phyloP scores from a whole-genome alignment of 2,888 invertebrate genomes.

The Drosophila nr. medialis region DNA sequence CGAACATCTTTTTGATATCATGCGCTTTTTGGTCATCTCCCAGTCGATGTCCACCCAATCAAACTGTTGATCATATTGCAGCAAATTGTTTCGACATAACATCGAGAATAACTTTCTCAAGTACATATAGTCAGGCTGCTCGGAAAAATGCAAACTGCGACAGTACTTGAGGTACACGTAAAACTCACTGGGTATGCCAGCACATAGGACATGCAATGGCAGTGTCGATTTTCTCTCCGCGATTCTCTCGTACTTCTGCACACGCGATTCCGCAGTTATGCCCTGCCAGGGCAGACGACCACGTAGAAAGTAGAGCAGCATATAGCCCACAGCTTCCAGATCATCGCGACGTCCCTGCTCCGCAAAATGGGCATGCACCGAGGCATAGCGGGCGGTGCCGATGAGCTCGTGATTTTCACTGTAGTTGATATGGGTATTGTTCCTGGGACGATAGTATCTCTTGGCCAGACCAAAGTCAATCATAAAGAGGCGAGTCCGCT shows the following conservation, averaged over 20 bases:
- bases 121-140: slow-evolving; percentile 62
- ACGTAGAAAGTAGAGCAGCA: slow-evolving; percentile 59
- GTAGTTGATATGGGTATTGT: slow-evolving; percentile 52
- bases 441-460: slow-evolving; percentile 48
- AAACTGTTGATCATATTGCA: slow-evolving; percentile 45
- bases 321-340: slow-evolving; percentile 65
- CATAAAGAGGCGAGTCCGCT: slow-evolving; percentile 49
- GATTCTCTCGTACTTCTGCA: slow-evolving; percentile 63
- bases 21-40: slow-evolving; percentile 3
- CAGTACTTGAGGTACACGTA: slow-evolving; percentile 64
- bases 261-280: slow-evolving; percentile 41
- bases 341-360: slow-evolving; percentile 70
- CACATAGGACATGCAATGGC: slow-evolving; percentile 44
- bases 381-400: slow-evolving; percentile 70
- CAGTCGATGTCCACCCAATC: slow-evolving; percentile 55
- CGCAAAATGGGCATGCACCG: slow-evolving; percentile 62
- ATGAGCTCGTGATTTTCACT: slow-evolving; percentile 52
- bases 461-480: slow-evolving; percentile 72
- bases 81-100: slow-evolving; percentile 36
- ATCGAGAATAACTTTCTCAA: slow-evolving; percentile 53
- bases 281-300: slow-evolving; percentile 70
- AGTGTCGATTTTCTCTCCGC: slow-evolving; percentile 53
- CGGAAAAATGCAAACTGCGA: slow-evolving; percentile 54
- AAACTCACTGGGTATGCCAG: slow-evolving; percentile 55
- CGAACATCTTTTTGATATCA: background rate